Percentiles rank a stretch among this genome's conserved stretches.
These are phyloP conservation scores for Pyrochroa serraticornis DNA, from an alignment of 2,888 invertebrate species.

Conservation along the genomic window DNA sequence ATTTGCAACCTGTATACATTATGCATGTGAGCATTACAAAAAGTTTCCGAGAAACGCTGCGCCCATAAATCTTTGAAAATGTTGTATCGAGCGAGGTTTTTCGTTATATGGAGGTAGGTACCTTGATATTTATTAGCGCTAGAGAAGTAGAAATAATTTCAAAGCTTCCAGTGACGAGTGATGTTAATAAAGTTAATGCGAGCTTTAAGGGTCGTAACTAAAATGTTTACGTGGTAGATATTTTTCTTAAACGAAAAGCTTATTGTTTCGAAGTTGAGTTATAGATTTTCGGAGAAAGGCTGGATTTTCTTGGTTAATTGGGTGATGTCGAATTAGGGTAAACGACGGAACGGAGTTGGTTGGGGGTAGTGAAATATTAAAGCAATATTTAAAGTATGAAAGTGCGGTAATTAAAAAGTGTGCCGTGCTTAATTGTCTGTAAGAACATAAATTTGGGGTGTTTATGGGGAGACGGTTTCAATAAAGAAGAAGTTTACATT, in stretches of 20 bases:
- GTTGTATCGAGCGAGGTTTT: neutral
- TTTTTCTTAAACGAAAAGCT: slow-evolving; percentile 3
- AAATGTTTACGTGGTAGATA: neutral
- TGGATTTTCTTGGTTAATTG: too few species aligned
- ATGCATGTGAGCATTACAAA: slow-evolving; percentile 18
- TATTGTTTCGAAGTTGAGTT: neutral
- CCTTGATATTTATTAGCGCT: slow-evolving; percentile 5
- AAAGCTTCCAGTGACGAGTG: too few species aligned
- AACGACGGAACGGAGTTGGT: neutral
- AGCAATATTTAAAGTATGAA: slow-evolving; percentile 5
- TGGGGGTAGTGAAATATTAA: neutral
- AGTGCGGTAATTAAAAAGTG: slow-evolving; percentile 13
- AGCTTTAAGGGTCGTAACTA: too few species aligned
- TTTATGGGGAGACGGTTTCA: slow-evolving; percentile 15
- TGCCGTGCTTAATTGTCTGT: slow-evolving; percentile 6
- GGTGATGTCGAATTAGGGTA: neutral
- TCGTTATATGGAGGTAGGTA: slow-evolving; percentile 1
- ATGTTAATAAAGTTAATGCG: too few species aligned
- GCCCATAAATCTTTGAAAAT: slow-evolving; percentile 16
- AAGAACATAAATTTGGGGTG: slow-evolving; percentile 15
- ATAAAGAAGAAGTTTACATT: slow-evolving; percentile 20
- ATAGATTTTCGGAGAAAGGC: too few species aligned
- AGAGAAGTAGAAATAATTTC: too few species aligned
- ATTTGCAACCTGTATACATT: slow-evolving; percentile 23
- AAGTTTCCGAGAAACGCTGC: slow-evolving; percentile 6